Conservation (phyloP, 2,888 invertebrate genomes). For the Tethea ocularis region DNA sequence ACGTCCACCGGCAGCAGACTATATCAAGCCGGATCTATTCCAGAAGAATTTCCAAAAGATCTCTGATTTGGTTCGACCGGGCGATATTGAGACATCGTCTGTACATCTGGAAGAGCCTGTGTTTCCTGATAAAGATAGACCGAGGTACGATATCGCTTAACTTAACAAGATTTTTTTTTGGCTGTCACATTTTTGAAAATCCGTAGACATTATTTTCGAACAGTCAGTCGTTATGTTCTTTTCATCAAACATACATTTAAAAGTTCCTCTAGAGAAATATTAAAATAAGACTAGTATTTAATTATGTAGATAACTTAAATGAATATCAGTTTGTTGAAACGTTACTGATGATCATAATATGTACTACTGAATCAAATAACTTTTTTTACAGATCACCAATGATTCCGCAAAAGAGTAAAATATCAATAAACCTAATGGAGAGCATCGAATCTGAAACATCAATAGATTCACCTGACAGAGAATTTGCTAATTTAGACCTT, state of each 20-base stretch:
- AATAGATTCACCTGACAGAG: slow-evolving; percentile 76
- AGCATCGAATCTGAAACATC: slow-evolving; percentile 81
- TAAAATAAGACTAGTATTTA: too few relatives aligned
- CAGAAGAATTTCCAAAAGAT: slow-evolving; percentile 81
- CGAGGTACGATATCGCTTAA: slow-evolving; percentile 54
- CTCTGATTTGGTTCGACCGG: slow-evolving; percentile 70
- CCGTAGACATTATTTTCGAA: too few relatives aligned
- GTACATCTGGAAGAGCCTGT: slow-evolving; percentile 55
- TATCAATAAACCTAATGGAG: slow-evolving; percentile 81
- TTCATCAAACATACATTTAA: too few relatives aligned
- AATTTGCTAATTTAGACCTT: slow-evolving; percentile 73
- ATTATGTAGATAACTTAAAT: too few relatives aligned
- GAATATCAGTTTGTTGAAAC: too few relatives aligned
- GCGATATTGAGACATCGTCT: slow-evolving; percentile 58
- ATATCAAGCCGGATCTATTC: slow-evolving; percentile 83
- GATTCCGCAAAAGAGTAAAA: slow-evolving; percentile 76
- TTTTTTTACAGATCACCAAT: slow-evolving; percentile 73
- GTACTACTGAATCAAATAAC: neutral
- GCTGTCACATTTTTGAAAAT: too few relatives aligned
- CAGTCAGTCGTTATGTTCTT: too few relatives aligned
- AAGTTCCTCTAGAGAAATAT: too few relatives aligned
- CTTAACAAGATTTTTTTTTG: too few relatives aligned
- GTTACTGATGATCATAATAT: neutral
- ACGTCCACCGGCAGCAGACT: slow-evolving; percentile 83
- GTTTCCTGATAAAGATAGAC: slow-evolving; percentile 62